Conservation (phyloP, 2,113 vertebrate genomes). For the Ivindomyrus marchei region DNA sequence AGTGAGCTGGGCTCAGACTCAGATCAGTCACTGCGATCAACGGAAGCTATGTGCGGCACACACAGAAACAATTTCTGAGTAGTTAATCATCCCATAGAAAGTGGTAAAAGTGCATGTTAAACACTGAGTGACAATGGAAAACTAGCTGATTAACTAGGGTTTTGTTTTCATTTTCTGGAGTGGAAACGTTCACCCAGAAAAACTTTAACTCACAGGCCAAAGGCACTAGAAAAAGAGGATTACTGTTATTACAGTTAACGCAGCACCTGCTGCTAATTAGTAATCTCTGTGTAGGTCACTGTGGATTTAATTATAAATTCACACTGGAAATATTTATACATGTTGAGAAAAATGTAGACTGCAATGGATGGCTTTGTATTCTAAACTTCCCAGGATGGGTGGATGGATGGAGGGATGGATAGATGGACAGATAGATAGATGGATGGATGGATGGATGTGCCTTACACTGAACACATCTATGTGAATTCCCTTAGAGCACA, state of each 20-base stretch:
- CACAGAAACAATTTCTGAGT: background rate
- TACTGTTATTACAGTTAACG: background rate
- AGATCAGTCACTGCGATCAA: background rate
- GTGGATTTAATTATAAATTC: background rate
- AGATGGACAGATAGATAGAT: background rate
- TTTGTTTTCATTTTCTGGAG: background rate
- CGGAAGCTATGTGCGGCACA: background rate
- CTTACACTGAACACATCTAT: background rate
- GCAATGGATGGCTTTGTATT: background rate
- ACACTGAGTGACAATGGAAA: background rate
- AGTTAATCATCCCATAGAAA: background rate
- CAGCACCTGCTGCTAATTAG: background rate
- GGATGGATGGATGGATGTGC: background rate
- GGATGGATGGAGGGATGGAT: too few relatives aligned
- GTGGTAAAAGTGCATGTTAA: background rate
- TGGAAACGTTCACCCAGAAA: background rate
- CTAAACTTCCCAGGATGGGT: background rate
- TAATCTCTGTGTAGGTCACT: background rate
- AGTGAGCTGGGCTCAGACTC: background rate
- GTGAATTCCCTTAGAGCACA: background rate
- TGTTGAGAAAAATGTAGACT: background rate
- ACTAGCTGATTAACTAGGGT: background rate
- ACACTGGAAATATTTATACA: background rate
- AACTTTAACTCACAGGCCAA: background rate
- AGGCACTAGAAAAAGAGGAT: background rate